Conservation (phyloP, 2,888 invertebrate species). For the Lacanobia wlatinum region DNA sequence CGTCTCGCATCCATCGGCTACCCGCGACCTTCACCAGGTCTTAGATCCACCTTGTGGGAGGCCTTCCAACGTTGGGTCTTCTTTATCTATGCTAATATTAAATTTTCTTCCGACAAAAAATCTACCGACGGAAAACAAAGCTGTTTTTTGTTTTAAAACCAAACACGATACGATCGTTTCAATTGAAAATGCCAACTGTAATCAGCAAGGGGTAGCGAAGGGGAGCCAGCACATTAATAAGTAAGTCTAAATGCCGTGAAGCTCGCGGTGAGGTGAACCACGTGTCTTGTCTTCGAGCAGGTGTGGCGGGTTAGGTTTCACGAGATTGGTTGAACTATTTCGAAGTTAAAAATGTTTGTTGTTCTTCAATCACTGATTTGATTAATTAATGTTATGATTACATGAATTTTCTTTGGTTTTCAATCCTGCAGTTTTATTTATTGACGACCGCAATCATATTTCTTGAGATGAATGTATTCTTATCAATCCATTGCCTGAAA, state of each 20-base stretch:
- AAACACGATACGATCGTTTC: background rate
- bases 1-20: no score
- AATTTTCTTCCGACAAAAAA: background rate
- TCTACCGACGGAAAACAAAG: constrained; percentile 26
- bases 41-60: no score
- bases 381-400: no score
- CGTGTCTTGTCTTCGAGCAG: constrained; percentile 17
- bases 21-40: no score
- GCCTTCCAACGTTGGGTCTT: no score
- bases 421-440: no score
- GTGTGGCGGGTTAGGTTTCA: background rate
- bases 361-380: no score
- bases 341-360: background rate
- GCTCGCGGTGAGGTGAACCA: constrained; percentile 33
- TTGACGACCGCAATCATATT: no score
- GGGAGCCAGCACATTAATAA: constrained; percentile 23
- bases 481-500: no score
- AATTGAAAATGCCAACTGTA: constrained; percentile 23
- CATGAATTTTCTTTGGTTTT: no score
- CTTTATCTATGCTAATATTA: no score
- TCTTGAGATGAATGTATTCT: no score
- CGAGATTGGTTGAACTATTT: background rate
- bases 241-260: constrained; percentile 16
- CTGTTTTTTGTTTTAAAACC: background rate
- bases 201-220: constrained; percentile 1